phyloP scores from a whole-genome alignment of 2,113 vertebrate species.

The Zingel zingel region DNA sequence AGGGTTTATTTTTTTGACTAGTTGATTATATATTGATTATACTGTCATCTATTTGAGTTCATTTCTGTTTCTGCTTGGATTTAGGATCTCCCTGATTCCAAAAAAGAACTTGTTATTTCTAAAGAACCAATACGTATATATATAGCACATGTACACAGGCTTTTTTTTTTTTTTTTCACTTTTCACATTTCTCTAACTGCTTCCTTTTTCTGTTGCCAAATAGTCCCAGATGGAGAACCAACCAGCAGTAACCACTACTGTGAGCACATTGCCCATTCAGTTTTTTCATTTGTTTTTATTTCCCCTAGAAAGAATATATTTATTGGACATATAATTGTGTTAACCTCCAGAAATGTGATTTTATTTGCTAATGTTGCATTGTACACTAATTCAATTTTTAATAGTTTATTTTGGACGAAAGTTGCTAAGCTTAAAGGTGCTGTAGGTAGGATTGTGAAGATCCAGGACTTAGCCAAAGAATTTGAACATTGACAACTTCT shows the following conservation, averaged over 20 bases:
- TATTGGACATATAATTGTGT: neutral
- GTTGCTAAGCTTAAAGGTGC: neutral
- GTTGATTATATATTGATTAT: neutral
- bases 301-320: neutral
- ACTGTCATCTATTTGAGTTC: neutral
- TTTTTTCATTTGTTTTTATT: slow-evolving; percentile 22
- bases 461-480: too few species aligned
- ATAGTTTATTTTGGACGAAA: neutral
- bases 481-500: too few species aligned
- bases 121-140: slow-evolving; percentile 15
- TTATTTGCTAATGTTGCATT: slow-evolving; percentile 16
- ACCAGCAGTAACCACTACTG: slow-evolving; percentile 75
- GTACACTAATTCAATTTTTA: neutral
- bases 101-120: slow-evolving; percentile 66
- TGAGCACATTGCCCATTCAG: slow-evolving; percentile 71
- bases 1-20: neutral
- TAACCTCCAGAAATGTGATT: neutral
- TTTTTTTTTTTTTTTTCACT: slow-evolving; percentile 32
- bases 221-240: slow-evolving; percentile 79
- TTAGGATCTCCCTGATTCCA: neutral
- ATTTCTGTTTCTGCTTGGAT: neutral
- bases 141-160: slow-evolving; percentile 15
- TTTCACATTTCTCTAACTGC: slow-evolving; percentile 43
- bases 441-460: too few species aligned
- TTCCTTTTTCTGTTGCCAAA: slow-evolving; percentile 70